Base-by-base conservation (phyloP, 2,113 vertebrate species). In the Baryphthengus martii region DNA sequence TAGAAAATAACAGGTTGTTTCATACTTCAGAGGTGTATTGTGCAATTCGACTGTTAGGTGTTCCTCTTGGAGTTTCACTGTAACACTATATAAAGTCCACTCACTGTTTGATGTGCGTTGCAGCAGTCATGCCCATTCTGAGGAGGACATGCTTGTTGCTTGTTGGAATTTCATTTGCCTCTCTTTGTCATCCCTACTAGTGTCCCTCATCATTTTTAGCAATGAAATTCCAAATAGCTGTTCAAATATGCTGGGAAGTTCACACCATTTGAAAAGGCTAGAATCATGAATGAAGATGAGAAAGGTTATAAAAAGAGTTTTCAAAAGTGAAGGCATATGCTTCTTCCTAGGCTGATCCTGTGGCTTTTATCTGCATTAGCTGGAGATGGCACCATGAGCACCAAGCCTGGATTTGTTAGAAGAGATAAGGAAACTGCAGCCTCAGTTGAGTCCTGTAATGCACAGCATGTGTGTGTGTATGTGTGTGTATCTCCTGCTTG, bases 381-480 rank as follows among this genome's bases (percentile, higher is more conserved):
- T 65, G n/a, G 58, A 70, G 33, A 9, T 24, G 7, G 33, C 26
- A 58, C 8, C 19, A 0, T 35, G 40, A 63, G 35, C 26, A n/a
- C 9, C 40, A 53, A 62, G 62, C 37, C 18, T 42, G 28, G 47
- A 42, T 29, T 71, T 13, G 9, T 28, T 25, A 29, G 72, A 25
- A 59, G 39, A 56, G 29, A 50, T n/a, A 21, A 52, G 53, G 49
- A 49, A 76, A 25, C 35, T 31, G 25, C 45, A 56, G 26, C 35
- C 8, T 56, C 25, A 2, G 2, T 2, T 11, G 31, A 49, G 66
- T 47, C 29, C 37, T 58, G 66, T 45, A 35, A 1, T 24, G 33
- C 42, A 17, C 1, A 2, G 31, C 0, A 0, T 35, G 23, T 17
- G 21, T 56, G 18, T 15, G 4, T 26, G 39, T n/a, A n/a, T 17